Base-by-base conservation (phyloP, 1,140 invertebrate genomes). In the Polypedilum pembai region DNA sequence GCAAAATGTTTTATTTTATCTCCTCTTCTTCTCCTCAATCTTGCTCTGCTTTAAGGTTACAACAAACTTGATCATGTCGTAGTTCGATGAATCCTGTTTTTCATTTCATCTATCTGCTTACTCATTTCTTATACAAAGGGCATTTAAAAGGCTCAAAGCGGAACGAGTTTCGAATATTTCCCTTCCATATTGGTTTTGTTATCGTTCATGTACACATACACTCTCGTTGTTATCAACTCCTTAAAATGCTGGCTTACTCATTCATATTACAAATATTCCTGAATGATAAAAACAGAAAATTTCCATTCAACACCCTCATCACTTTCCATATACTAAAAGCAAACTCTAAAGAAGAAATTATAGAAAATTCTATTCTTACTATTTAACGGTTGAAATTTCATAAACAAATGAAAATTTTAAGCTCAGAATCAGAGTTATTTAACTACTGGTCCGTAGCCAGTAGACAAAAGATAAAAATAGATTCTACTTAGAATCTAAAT, bases 231-330 rank as follows among this genome's bases (percentile, higher is more conserved):
- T n/a, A 56, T 56, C 45, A 56, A 33, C 45, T 56, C 45, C 45
- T 56, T 56, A 56, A 56, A 56, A 56, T 56, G 45, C 45, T 56
- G 45, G 45, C 45, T 56, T 56, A 56, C 10, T 56, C 45, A 56
- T 56, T 33, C 12, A n/a, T 56, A 56, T n/a, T n/a, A 15, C 4
- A 56, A 15, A 56, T n/a, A 56, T 56, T 56, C 45, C 45, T 56
- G 45, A 56, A 56, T 56, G 45, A 56, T 56, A 56, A 56, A 56
- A n/a, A n/a, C 41, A 45, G 15, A 8, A 45, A 56, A 12, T 56
- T 56, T 56, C n/a, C 45, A 56, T 56, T n/a, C 45, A n/a, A n/a
- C 45, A 56, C 45, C 45, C 45, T 56, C 45, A 56, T 56, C 12
- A 33, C 5, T 56, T 45, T 8, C 41, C 41, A 45, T 45, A 45